Evolutionary conservation across 2,113 vertebrate species (phyloP).

Genomic region (Brachyhypopomus gauderio): DNA sequence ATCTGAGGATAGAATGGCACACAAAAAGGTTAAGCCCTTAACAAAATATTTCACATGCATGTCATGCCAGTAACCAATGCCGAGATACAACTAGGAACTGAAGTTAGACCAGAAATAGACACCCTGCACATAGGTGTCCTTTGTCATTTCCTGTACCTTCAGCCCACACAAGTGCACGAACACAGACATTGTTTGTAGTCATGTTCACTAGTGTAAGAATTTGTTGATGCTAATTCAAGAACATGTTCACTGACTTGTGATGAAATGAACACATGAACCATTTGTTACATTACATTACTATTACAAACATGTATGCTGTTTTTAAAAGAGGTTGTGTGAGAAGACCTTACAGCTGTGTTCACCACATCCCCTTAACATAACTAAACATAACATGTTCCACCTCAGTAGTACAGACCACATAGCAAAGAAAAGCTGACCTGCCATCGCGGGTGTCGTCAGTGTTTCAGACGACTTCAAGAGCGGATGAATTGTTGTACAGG

Average conservation of each 20-base stretch:
- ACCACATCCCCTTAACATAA: slow-evolving; percentile 30
- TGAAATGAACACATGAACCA: too few relatives aligned
- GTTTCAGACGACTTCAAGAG: background rate
- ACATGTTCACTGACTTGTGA: background rate
- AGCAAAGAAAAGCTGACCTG: background rate
- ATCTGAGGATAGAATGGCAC: slow-evolving; percentile 19
- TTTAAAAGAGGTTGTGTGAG: background rate
- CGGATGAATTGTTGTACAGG: too few relatives aligned
- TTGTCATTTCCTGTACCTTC: slow-evolving; percentile 16
- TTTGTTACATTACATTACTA: background rate
- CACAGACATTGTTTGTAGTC: background rate
- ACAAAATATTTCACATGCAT: slow-evolving; percentile 28
- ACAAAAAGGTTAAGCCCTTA: slow-evolving; percentile 27
- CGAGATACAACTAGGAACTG: background rate
- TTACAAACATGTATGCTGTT: background rate
- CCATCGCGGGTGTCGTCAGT: too few relatives aligned
- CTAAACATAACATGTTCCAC: background rate
- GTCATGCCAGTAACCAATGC: background rate
- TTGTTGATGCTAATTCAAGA: background rate
- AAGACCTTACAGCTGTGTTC: background rate
- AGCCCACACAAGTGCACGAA: too few relatives aligned
- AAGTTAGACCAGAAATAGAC: slow-evolving; percentile 18
- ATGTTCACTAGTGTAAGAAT: background rate
- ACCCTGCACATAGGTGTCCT: slow-evolving; percentile 2
- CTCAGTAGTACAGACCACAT: background rate